Evolutionary conservation across 1,140 invertebrate genomes (phyloP), one percentile per base, ranked within the genome.

Genomic region (Dermatophagoides farinae): DNA sequence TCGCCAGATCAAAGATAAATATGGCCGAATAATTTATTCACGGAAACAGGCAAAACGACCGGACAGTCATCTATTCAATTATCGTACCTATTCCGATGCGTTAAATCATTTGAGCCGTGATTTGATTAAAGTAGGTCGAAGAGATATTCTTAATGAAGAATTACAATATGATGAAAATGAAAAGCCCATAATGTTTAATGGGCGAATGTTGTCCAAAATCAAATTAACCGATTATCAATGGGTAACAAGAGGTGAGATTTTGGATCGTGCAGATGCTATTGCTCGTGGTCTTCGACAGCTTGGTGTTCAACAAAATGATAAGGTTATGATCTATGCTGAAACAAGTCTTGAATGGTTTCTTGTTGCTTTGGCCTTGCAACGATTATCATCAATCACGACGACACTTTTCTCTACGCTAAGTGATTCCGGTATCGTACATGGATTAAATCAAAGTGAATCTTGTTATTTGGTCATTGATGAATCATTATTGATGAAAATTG

Each of bases 391-490:
- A 71, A 69, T 75, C 10, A 31, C 31, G 12, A 39, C 43, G 4
- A 63, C 47, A 41, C 52, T 64, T 14, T 50, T 57, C 41, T 62
- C 61, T 18, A 61, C 31, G 6, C 18, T 54, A 38, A 40, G 60
- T 31, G 44, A 62, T 50, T 91, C 97, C 11, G 93, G 90, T 5
- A 85, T 98, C 49, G 80, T 86, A 0, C 90, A 96, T 71, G 92
- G 85, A 40, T 85, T 97, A 64, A 95, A 92, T 70, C 90, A 97
- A 76, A 95, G 92, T 4, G 89, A 96, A 75, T 90, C 90, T 0
- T 82, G 67, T n/a, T 64, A 67, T 58, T 50, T 73, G n/a, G 61
- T 74, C 40, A 71, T 72, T 12, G 66, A 68, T 8, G 51, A 63
- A 43, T 55, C 63, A 22, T 61, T 68, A 0, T 67, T 72, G 57